Conservation (phyloP, 2,888 invertebrate genomes). For the Eumerus sabulonum region DNA sequence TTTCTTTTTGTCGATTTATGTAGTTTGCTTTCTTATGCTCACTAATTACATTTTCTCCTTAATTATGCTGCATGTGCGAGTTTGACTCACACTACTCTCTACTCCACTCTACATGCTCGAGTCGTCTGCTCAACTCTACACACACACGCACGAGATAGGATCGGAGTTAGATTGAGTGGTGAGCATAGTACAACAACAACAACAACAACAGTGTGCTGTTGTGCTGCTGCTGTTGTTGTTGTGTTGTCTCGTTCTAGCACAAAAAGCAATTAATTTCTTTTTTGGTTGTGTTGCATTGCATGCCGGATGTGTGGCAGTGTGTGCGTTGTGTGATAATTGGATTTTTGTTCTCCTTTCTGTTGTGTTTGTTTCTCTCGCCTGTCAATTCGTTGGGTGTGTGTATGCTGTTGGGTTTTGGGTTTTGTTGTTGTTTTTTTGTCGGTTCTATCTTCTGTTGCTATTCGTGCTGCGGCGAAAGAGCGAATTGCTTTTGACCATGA, state of each 20-base stretch:
- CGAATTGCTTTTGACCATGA: conserved; percentile 55
- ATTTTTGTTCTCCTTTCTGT: conserved; percentile 67
- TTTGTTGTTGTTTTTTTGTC: conserved; percentile 33
- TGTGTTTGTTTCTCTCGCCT: conserved; percentile 55
- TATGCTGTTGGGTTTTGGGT: conserved; percentile 34
- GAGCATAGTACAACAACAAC: conserved; percentile 40
- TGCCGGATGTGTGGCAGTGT: conserved; percentile 67
- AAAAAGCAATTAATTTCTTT: conserved; percentile 69
- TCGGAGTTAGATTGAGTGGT: too few species aligned
- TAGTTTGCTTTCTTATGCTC: conserved; percentile 52
- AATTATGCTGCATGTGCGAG: conserved; percentile 69
- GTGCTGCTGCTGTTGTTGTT: conserved; percentile 68
- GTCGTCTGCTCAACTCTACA: conserved; percentile 1
- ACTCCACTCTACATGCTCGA: too few species aligned
- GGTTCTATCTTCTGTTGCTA: conserved; percentile 7
- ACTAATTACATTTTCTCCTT: conserved; percentile 69
- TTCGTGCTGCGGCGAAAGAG: conserved; percentile 12
- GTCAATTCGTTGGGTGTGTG: conserved; percentile 41
- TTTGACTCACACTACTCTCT: conserved; percentile 42
- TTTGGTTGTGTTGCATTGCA: conserved; percentile 66
- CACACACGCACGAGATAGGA: conserved; percentile 21
- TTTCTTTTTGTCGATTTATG: neutral
- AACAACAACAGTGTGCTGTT: too few species aligned
- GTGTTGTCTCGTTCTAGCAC: conserved; percentile 61
- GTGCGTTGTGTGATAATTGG: conserved; percentile 69